These are phyloP conservation scores for Octopus sinensis DNA, from an alignment of 1,140 invertebrate genomes.

Conservation along the genomic window DNA sequence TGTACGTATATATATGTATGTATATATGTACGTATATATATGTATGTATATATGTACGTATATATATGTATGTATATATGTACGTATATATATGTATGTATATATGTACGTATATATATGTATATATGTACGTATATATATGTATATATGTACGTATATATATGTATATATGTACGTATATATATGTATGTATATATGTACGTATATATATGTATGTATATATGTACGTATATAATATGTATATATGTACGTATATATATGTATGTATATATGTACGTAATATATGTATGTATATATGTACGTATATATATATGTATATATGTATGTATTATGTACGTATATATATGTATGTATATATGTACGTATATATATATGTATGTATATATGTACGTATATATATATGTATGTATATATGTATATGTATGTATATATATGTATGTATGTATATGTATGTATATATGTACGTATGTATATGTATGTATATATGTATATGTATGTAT, in stretches of 20 bases:
- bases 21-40: not conserved
- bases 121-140: not conserved
- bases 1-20: not conserved
- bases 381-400: constrained; percentile 1
- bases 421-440: not conserved
- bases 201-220: constrained; percentile 1
- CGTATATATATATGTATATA: too few relatives aligned
- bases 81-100: not conserved
- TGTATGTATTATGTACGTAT: too few relatives aligned
- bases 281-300: too few relatives aligned
- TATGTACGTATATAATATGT: too few relatives aligned
- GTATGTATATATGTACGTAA: too few relatives aligned
- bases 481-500: not conserved
- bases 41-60: not conserved
- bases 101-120: not conserved
- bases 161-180: not conserved
- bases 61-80: not conserved
- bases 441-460: not conserved
- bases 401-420: not conserved
- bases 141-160: not conserved
- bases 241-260: too few relatives aligned
- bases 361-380: constrained; percentile 1
- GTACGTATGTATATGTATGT: not conserved
- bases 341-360: not conserved
- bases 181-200: not conserved